Conservation (phyloP, 2,113 vertebrate species). For the Mobula birostris region DNA sequence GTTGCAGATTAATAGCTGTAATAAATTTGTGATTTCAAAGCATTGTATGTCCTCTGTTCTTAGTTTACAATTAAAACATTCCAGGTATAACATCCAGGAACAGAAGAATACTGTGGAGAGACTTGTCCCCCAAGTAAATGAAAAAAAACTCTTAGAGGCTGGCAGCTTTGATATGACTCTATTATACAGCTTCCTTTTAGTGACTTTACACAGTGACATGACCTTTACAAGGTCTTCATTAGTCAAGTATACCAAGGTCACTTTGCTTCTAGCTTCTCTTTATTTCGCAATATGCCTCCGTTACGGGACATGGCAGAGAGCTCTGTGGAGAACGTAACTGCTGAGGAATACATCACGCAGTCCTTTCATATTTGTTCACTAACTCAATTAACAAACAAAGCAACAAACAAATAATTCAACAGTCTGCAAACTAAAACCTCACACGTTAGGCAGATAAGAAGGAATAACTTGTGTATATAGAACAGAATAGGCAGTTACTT, state of each 20-base stretch:
- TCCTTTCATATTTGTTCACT: not conserved
- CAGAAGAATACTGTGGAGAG: not conserved
- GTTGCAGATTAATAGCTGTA: not conserved
- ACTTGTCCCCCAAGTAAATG: not conserved
- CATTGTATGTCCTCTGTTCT: not conserved
- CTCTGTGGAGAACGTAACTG: not conserved
- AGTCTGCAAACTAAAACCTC: not conserved
- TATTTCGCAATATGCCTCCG: not conserved
- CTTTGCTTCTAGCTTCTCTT: not conserved
- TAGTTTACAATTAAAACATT: not conserved
- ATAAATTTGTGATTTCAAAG: not conserved
- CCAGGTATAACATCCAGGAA: not conserved
- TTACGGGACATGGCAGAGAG: not conserved
- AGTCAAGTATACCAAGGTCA: not conserved
- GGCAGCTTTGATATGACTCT: not conserved
- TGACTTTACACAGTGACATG: not conserved
- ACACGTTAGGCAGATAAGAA: not conserved
- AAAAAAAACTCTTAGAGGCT: not conserved
- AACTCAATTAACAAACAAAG: not conserved
- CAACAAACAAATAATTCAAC: constrained; percentile 1
- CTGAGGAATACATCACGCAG: not conserved
- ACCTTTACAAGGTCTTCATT: not conserved
- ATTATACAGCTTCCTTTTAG: not conserved
- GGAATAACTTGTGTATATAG: not conserved
- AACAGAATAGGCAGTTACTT: not conserved